These are phyloP conservation scores for Oreonectes daqikongensis DNA, from an alignment of 2,797 vertebrate species.

Conservation along the genomic window DNA sequence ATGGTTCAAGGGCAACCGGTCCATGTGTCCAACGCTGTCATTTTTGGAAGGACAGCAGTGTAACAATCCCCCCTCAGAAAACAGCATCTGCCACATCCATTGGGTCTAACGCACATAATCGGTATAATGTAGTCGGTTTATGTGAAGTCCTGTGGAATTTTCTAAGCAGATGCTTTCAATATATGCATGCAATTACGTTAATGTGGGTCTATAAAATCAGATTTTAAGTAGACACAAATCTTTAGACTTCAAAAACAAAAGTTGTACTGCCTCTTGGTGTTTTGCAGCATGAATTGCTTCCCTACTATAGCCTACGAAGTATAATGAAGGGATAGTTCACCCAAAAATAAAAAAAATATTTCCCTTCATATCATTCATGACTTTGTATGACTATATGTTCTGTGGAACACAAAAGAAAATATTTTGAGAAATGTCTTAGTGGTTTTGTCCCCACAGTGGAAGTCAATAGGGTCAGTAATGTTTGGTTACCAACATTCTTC, in stretches of 20 bases:
- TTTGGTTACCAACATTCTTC: not conserved
- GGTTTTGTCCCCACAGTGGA: too few relatives aligned
- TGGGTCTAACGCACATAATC: conserved; percentile 43
- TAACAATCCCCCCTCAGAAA: conserved; percentile 59
- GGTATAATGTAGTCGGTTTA: conserved; percentile 24
- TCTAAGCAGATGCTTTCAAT: not conserved
- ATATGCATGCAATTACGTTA: conserved; percentile 45
- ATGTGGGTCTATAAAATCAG: not conserved
- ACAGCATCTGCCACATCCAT: conserved; percentile 61
- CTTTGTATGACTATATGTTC: too few relatives aligned
- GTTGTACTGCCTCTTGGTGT: conserved; percentile 24
- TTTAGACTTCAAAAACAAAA: not conserved
- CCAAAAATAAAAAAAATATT: too few relatives aligned
- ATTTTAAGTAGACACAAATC: not conserved
- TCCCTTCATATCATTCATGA: too few relatives aligned
- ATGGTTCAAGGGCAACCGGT: conserved; percentile 17
- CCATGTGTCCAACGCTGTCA: not conserved
- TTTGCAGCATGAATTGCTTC: conserved; percentile 9
- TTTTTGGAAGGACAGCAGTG: conserved; percentile 43
- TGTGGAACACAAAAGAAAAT: too few relatives aligned
- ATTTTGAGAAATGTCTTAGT: too few relatives aligned
- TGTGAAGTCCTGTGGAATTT: not conserved
- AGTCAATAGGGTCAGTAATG: not conserved
- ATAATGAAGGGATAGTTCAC: too few relatives aligned
- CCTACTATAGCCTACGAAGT: too few relatives aligned